Percentiles rank a stretch among this genome's conserved stretches.
These are phyloP conservation scores for Anisognathus igniventris DNA, from an alignment of 2,797 vertebrate species.

Conservation along the genomic window DNA sequence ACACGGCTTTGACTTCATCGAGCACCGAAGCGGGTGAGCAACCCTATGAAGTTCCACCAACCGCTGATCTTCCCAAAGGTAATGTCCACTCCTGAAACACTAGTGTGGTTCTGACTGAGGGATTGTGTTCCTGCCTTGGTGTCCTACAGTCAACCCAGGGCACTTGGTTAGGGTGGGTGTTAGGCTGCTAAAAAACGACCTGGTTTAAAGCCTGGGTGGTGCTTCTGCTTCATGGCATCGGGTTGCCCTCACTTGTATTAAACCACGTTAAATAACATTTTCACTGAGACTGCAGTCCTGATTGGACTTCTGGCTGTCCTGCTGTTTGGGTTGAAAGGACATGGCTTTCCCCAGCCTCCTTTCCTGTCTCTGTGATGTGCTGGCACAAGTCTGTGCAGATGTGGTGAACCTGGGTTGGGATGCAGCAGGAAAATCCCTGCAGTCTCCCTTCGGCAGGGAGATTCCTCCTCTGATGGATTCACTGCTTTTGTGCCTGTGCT, in stretches of 20 bases:
- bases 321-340: not conserved
- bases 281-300: not conserved
- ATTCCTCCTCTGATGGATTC: not conserved
- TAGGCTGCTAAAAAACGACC: not conserved
- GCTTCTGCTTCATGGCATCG: not conserved
- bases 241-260: not conserved
- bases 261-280: not conserved
- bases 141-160: too few relatives aligned
- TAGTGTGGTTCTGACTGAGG: not conserved
- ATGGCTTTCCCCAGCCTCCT: not conserved
- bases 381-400: not conserved
- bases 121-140: not conserved
- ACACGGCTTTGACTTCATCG: slow-evolving; percentile 39
- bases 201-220: not conserved
- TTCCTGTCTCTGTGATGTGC: not conserved
- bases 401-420: not conserved
- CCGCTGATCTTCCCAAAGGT: slow-evolving; percentile 72
- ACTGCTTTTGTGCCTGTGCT: not conserved
- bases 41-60: slow-evolving; percentile 59
- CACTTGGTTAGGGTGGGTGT: not conserved
- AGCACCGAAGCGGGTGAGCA: slow-evolving; percentile 34
- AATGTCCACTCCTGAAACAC: not conserved
- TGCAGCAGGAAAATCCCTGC: not conserved
- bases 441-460: not conserved
- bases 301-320: not conserved